These are phyloP conservation scores for Periphyllus acericola DNA, from an alignment of 2,888 invertebrate species.

Conservation along the genomic window DNA sequence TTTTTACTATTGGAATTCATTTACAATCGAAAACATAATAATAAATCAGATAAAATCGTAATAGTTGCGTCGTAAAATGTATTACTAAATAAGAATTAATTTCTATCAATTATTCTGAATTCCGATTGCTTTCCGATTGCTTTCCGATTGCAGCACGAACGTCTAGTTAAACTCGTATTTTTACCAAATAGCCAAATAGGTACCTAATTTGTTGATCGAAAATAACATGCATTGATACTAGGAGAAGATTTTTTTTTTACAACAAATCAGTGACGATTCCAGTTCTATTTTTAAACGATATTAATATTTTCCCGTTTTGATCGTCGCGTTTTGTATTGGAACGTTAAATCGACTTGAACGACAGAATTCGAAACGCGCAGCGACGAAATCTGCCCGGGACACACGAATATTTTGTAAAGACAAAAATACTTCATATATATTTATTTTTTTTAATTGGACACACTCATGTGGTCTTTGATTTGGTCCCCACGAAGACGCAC, in stretches of 20 bases:
- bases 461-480: slow-evolving; percentile 62
- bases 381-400: background rate
- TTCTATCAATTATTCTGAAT: no score
- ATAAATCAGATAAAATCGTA: no score
- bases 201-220: background rate
- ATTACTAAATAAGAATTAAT: no score
- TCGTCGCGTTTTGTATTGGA: background rate
- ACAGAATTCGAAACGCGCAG: background rate
- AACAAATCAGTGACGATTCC: no score
- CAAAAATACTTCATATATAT: slow-evolving; percentile 40
- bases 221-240: background rate
- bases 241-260: no score
- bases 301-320: background rate
- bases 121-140: no score
- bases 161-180: no score
- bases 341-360: background rate
- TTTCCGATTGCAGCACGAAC: no score
- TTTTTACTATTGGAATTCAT: no score
- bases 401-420: slow-evolving; percentile 36
- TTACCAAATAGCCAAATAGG: no score
- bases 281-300: background rate
- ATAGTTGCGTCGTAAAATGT: no score
- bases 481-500: slow-evolving; percentile 59
- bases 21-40: no score
- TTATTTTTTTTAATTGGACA: slow-evolving; percentile 58